Conservation (phyloP, 2,113 vertebrate species). For the Apodemus sylvaticus region DNA sequence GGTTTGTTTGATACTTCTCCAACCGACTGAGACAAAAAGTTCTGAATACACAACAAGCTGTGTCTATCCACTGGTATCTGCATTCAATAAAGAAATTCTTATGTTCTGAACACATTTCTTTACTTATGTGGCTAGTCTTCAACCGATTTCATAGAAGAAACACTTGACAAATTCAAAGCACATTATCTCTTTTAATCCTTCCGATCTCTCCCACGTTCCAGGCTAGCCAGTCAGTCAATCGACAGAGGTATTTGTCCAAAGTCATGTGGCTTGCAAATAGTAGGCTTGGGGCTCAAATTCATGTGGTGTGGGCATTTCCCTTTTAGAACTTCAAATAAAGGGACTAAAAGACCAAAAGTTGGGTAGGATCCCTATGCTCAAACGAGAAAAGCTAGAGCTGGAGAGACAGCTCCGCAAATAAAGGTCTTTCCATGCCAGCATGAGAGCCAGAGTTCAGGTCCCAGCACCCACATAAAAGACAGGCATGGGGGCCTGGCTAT, state of each 20-base stretch:
- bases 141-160: constrained; percentile 1
- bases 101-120: neutral
- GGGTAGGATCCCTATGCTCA: neutral
- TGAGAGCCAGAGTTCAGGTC: neutral
- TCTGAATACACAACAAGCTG: neutral
- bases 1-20: neutral
- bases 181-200: constrained; percentile 19
- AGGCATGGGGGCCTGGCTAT: neutral
- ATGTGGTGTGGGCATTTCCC: neutral
- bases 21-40: neutral
- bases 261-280: neutral
- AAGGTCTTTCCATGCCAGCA: neutral
- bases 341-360: neutral
- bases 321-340: constrained; percentile 8
- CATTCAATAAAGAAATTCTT: neutral
- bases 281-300: neutral
- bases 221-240: neutral
- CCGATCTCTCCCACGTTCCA: neutral
- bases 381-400: neutral
- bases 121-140: neutral
- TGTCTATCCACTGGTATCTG: constrained; percentile 9
- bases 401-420: too few species aligned
- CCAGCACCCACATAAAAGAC: neutral
- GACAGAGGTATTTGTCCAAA: neutral
- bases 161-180: neutral